phyloP scores from a whole-genome alignment of 2,888 invertebrate species.

The Xylophagus ater region DNA sequence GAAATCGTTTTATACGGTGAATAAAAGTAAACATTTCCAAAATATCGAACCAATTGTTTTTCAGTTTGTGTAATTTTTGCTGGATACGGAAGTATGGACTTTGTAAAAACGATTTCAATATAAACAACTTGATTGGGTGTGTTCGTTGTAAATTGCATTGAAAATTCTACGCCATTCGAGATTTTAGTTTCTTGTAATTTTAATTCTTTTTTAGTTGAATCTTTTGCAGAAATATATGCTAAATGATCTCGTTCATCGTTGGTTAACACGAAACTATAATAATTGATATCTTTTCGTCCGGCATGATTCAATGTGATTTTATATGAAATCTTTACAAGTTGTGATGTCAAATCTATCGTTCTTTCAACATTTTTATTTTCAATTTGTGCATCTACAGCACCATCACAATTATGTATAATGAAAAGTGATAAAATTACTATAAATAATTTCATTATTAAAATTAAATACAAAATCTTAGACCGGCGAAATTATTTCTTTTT shows the following conservation, averaged over 20 bases:
- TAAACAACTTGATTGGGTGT: slow-evolving; percentile 27
- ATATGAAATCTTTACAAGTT: slow-evolving; percentile 72
- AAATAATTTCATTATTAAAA: too few relatives aligned
- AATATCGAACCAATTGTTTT: slow-evolving; percentile 82
- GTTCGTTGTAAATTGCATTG: slow-evolving; percentile 42
- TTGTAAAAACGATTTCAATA: slow-evolving; percentile 64
- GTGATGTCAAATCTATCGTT: slow-evolving; percentile 75
- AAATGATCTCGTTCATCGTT: slow-evolving; percentile 48
- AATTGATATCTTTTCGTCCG: slow-evolving; percentile 58
- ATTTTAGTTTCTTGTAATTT: slow-evolving; percentile 43
- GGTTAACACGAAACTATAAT: slow-evolving; percentile 57
- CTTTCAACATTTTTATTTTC: slow-evolving; percentile 72
- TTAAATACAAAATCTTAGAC: too few relatives aligned
- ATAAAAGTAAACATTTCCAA: slow-evolving; percentile 72
- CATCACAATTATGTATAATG: background rate
- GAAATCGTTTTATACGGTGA: slow-evolving; percentile 69
- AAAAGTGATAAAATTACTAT: too few relatives aligned
- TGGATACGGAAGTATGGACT: slow-evolving; percentile 73
- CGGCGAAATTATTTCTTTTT: background rate
- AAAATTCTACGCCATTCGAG: slow-evolving; percentile 46
- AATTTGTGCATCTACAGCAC: slow-evolving; percentile 46
- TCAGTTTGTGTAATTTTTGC: slow-evolving; percentile 83
- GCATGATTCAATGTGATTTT: slow-evolving; percentile 76
- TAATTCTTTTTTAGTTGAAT: slow-evolving; percentile 48
- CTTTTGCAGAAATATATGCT: slow-evolving; percentile 64